Evolutionary conservation across 2,113 vertebrate species (phyloP).

Genomic region (Anas platyrhynchos): DNA sequence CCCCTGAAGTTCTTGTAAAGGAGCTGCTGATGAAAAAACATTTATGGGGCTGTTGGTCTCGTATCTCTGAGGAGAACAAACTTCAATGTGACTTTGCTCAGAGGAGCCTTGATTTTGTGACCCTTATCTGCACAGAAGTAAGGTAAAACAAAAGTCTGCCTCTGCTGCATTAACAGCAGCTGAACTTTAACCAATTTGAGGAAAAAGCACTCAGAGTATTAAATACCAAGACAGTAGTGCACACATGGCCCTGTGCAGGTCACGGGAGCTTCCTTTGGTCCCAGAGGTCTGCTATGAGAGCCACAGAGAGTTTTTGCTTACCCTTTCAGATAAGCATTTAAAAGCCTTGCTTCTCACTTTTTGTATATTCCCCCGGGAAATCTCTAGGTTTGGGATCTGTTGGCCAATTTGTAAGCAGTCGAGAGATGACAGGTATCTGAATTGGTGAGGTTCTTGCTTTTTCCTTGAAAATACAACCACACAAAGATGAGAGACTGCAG

Average conservation of each 20-base stretch:
- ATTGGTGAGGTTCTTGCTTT: background rate
- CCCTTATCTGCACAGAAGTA: background rate
- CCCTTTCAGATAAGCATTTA: background rate
- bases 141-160: background rate
- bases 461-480: background rate
- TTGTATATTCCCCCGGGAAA: background rate
- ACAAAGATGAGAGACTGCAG: background rate
- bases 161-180: background rate
- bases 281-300: background rate
- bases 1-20: slow-evolving; percentile 49
- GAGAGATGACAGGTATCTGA: background rate
- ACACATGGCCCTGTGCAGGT: background rate
- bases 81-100: slow-evolving; percentile 20
- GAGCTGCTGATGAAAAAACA: slow-evolving; percentile 52
- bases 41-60: background rate
- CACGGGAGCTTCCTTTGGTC: background rate
- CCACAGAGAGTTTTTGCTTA: background rate
- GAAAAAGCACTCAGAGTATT: background rate
- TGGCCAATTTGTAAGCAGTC: background rate
- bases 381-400: background rate
- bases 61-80: slow-evolving; percentile 17
- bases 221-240: rapidly evolving
- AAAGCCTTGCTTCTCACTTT: background rate
- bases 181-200: background rate
- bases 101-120: background rate